These are phyloP conservation scores for Aptenodytes patagonicus DNA, from an alignment of 2,113 vertebrate species.

Conservation along the genomic window DNA sequence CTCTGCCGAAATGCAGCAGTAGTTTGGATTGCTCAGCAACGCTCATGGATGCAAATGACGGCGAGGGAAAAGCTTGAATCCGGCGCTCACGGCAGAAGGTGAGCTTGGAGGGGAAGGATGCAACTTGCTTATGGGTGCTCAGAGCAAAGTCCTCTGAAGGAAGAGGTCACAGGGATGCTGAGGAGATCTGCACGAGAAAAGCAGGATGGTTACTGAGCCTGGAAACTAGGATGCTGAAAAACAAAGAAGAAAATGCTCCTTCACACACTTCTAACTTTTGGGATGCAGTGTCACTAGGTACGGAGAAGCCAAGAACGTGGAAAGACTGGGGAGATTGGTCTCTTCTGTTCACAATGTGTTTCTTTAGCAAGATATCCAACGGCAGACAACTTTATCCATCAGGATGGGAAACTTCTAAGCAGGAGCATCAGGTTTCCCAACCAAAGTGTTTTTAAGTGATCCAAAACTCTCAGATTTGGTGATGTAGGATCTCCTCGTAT, in stretches of 20 bases:
- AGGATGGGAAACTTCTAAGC: not conserved
- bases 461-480: not conserved
- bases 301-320: not conserved
- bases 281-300: not conserved
- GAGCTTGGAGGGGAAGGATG: not conserved
- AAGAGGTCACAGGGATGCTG: not conserved
- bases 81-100: accelerated
- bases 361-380: not conserved
- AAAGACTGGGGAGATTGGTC: not conserved
- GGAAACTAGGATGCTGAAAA: not conserved
- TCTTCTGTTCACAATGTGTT: not conserved
- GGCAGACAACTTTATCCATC: not conserved
- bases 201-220: not conserved
- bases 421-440: not conserved
- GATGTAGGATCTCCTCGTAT: accelerated
- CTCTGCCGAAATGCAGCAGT: not conserved
- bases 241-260: not conserved
- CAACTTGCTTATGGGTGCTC: not conserved
- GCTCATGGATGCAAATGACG: accelerated
- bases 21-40: not conserved
- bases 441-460: not conserved
- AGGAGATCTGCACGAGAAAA: not conserved
- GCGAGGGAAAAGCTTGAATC: not conserved
- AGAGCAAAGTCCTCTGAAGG: not conserved
- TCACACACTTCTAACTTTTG: accelerated